Evolutionary conservation across 2,888 invertebrate genomes (phyloP).

Genomic region (Exephanes ischioxanthus): DNA sequence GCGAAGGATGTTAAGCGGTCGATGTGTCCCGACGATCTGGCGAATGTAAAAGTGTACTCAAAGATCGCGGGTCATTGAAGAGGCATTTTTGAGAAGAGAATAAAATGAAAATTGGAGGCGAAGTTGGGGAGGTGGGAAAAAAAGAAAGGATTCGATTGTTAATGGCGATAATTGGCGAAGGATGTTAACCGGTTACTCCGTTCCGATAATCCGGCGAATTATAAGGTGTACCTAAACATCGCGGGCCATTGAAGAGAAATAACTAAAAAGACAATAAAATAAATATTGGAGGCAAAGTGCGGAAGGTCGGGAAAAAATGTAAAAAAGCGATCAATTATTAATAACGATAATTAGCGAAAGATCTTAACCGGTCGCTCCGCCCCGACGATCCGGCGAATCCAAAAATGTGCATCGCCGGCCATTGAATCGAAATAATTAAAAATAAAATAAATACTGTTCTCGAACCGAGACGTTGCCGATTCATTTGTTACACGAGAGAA

Average conservation of each 20-base stretch:
- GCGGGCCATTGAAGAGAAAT: neutral
- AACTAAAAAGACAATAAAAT: neutral
- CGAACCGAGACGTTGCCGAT: conserved; percentile 68
- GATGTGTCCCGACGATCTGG: conserved; percentile 72
- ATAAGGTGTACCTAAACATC: conserved; percentile 6
- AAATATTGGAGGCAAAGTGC: conserved; percentile 23
- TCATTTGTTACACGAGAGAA: conserved; percentile 69
- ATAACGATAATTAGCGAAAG: conserved; percentile 82
- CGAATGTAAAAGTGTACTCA: conserved; percentile 26
- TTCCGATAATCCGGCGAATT: conserved; percentile 73
- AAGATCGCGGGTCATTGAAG: conserved; percentile 37
- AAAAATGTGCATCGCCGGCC: neutral
- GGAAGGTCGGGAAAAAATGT: conserved; percentile 50
- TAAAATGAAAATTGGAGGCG: conserved; percentile 39
- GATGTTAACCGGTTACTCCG: neutral
- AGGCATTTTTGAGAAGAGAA: neutral
- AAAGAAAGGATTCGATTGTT: conserved; percentile 78
- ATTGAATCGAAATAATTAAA: conserved; percentile 40
- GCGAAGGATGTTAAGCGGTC: neutral
- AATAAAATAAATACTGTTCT: conserved; percentile 63
- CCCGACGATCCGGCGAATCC: conserved; percentile 72
- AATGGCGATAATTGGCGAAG: conserved; percentile 82
- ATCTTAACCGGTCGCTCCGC: conserved; percentile 81
- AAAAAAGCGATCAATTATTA: conserved; percentile 79
- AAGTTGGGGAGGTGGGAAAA: conserved; percentile 55